These are phyloP conservation scores for Willisornis vidua DNA, from an alignment of 2,113 vertebrate genomes.

Conservation along the genomic window DNA sequence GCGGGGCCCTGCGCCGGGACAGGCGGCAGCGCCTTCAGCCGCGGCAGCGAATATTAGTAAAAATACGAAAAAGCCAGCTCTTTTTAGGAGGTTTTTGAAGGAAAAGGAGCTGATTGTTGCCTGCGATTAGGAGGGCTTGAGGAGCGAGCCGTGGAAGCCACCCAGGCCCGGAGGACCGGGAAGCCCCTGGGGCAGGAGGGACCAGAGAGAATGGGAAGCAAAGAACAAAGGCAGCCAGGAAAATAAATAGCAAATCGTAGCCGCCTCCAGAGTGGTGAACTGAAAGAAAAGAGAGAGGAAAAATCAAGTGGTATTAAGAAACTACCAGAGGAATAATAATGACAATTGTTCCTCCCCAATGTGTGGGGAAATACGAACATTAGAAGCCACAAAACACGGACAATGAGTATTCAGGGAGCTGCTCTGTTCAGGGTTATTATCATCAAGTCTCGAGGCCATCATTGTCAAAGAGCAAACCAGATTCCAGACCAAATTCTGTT, in stretches of 20 bases:
- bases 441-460: neutral
- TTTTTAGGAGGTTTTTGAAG: neutral
- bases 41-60: neutral
- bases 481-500: neutral
- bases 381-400: rapidly evolving
- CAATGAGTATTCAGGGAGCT: neutral
- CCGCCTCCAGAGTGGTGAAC: neutral
- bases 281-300: neutral
- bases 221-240: neutral
- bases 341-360: neutral
- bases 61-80: neutral
- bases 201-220: neutral
- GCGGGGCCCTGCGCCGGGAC: no score
- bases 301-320: neutral
- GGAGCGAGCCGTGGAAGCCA: neutral
- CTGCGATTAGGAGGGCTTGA: neutral
- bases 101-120: neutral
- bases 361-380: rapidly evolving
- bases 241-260: neutral
- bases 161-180: no score
- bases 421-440: neutral
- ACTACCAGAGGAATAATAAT: neutral
- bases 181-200: neutral
- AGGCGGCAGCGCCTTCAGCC: neutral
- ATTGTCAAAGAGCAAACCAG: neutral